Base-by-base conservation (phyloP, 2,797 vertebrate genomes). In the Sebastes matsubarae region DNA sequence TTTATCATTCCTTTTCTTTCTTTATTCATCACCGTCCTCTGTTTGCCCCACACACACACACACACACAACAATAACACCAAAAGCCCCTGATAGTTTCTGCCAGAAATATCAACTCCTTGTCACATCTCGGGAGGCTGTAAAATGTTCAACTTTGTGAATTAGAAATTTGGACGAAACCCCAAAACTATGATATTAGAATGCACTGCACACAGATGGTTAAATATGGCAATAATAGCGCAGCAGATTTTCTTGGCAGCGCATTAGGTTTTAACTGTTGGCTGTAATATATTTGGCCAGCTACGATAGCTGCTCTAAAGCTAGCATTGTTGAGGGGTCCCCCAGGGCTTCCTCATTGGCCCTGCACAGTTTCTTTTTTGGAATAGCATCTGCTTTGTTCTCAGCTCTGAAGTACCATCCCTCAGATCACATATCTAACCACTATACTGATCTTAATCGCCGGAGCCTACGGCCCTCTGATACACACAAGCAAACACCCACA, bases 351-450 rank as follows among this genome's bases (percentile, higher is more conserved):
- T 75, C 57, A 58, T 77, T 80, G 83, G 85, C 86, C 87, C 73
- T 2, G 77, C 36, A 22, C 58, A 75, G 75, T 86, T 89, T 87
- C 58, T 87, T 82, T 71, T 70, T 59, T 83, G 61, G 66, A 82
- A 87, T 58, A 90, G 82, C 86, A 83, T 91, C 77, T 80, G 83
- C 72, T 91, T 89, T 90, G 86, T 90, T 87, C 79, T 83, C 32
- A 1, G 29, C 74, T 83, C 63, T 72, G 52, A 88, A 80, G 82
- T 83, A 82, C 77, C 78, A 34, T 86, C 70, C 70, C 54, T 81
- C 64, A 83, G 81, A 85, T 92, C 81, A 57, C 73, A 75, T 77
- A 84, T 81, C 72, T 76, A 75, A 84, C 81, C 63, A 55, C 78
- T 77, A 25, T 65, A 68, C 68, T 75, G 77, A 78, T 90, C 79